Evolutionary conservation across 1,140 invertebrate species (phyloP).

Genomic region (Pogonognathellus flavescens): DNA sequence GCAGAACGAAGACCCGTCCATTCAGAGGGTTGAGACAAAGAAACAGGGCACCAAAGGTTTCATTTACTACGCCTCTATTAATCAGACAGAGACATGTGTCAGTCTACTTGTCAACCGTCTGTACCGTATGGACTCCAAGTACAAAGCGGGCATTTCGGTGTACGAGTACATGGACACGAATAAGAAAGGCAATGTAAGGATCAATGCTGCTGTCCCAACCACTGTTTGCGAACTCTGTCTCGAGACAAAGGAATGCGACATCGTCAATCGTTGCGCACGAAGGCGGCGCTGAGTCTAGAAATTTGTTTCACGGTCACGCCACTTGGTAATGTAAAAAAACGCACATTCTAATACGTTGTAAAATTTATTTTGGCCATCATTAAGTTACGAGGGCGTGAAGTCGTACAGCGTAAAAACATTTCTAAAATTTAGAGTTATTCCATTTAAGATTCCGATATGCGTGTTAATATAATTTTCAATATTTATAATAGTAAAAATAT

Average conservation of each 20-base stretch:
- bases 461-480: too few species aligned
- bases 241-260: neutral
- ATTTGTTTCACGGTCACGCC: too few species aligned
- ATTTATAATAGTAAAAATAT: too few species aligned
- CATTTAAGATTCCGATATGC: too few species aligned
- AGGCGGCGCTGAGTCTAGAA: neutral
- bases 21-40: neutral
- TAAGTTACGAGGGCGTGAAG: too few species aligned
- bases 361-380: too few species aligned
- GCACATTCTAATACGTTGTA: too few species aligned
- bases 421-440: too few species aligned
- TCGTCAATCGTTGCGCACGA: neutral
- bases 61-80: constrained; percentile 83
- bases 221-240: constrained; percentile 14
- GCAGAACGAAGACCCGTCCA: neutral
- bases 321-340: too few species aligned
- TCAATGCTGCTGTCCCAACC: neutral
- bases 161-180: constrained; percentile 92
- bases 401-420: too few species aligned
- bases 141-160: constrained; percentile 84
- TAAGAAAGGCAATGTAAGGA: neutral
- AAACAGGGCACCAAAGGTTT: constrained; percentile 78
- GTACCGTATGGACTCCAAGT: constrained; percentile 85
- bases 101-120: constrained; percentile 82
- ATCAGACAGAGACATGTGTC: neutral